Evolutionary conservation across 2,113 vertebrate species (phyloP).

Genomic region (Limnothrissa miodon): DNA sequence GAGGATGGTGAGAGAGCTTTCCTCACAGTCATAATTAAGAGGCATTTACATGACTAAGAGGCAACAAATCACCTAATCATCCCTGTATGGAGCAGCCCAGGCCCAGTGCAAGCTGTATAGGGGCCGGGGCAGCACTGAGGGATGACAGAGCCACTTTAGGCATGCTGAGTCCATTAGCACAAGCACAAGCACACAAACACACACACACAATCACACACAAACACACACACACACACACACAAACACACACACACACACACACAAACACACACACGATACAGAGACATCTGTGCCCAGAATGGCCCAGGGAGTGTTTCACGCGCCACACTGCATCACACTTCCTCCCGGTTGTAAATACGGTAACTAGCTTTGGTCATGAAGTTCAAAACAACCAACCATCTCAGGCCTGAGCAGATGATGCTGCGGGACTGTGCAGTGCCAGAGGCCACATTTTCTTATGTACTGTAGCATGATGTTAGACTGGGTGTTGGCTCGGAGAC

Average conservation of each 20-base stretch:
- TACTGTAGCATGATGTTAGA: constrained; percentile 1
- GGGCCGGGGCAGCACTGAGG: constrained; percentile 12
- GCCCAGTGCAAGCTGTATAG: background rate
- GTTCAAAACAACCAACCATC: background rate
- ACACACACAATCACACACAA: background rate
- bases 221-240: background rate
- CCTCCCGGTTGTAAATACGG: background rate
- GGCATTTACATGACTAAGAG: constrained; percentile 67
- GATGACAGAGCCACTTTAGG: background rate
- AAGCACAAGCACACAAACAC: background rate
- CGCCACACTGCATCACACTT: background rate
- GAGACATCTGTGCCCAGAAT: constrained; percentile 16
- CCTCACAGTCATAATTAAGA: constrained; percentile 60
- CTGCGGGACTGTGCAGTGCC: background rate
- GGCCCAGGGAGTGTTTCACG: background rate
- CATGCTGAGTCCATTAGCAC: constrained; percentile 8
- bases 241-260: background rate
- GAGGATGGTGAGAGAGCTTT: constrained; percentile 1
- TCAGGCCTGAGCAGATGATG: background rate
- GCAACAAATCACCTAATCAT: constrained; percentile 67
- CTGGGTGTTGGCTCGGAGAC: background rate
- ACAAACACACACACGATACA: background rate
- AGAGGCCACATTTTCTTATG: background rate
- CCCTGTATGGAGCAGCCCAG: background rate
- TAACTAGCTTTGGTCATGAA: background rate